These are phyloP conservation scores for Melanogrammus aeglefinus DNA, from an alignment of 2,797 vertebrate genomes.

Conservation along the genomic window DNA sequence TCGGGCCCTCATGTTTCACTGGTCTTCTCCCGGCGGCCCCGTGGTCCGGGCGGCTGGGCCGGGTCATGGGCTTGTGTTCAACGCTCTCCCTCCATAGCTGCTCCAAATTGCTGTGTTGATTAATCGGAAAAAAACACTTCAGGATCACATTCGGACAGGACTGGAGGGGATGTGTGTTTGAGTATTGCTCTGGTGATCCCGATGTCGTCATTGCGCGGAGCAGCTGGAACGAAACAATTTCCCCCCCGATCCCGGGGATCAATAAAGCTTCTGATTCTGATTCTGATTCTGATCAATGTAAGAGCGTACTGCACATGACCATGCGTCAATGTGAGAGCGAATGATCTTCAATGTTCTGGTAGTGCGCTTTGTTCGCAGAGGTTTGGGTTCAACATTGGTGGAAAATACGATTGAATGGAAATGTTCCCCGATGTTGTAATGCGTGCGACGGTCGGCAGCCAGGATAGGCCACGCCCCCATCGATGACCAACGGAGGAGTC, in stretches of 20 bases:
- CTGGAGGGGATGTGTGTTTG: too few relatives aligned
- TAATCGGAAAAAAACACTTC: neutral
- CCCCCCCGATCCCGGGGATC: too few relatives aligned
- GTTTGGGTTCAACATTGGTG: too few relatives aligned
- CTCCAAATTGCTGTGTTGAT: neutral
- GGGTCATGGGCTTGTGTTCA: neutral
- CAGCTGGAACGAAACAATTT: too few relatives aligned
- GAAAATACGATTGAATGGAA: neutral
- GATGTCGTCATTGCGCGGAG: too few relatives aligned
- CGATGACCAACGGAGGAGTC: too few relatives aligned
- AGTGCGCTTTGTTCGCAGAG: neutral
- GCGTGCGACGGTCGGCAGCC: neutral
- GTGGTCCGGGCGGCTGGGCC: neutral
- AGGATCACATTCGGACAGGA: too few relatives aligned
- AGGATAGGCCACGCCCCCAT: too few relatives aligned
- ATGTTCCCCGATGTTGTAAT: neutral
- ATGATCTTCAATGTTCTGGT: neutral
- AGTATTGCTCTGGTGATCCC: neutral
- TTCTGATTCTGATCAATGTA: too few relatives aligned
- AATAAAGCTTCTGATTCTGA: too few relatives aligned
- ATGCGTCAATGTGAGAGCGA: neutral
- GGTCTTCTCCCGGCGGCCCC: too few relatives aligned
- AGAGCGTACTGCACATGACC: neutral
- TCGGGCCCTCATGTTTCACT: neutral
- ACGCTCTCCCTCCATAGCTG: neutral